Conservation (phyloP, 2,113 vertebrate genomes). For the Anolis sagrei region DNA sequence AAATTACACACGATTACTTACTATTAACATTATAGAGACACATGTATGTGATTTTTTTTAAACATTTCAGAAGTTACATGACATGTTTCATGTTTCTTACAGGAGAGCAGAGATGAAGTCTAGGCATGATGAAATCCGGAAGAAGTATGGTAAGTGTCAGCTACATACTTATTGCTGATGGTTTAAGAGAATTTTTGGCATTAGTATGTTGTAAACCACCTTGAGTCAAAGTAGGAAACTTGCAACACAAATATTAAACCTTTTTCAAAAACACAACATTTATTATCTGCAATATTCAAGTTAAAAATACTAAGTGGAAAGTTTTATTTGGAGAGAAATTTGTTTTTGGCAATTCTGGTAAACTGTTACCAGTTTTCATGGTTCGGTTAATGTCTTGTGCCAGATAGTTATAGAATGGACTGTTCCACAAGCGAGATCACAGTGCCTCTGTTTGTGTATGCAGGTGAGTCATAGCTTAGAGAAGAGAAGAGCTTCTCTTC, state of each 20-base stretch:
- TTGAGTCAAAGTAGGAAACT: background rate
- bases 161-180: accelerated
- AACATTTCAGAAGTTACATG: background rate
- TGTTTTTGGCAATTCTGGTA: no score
- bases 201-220: no score
- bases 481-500: no score
- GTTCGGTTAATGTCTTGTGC: background rate
- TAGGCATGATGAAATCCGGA: slow-evolving; percentile 93
- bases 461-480: no score
- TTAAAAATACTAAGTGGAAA: background rate
- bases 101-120: slow-evolving; percentile 92
- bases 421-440: no score
- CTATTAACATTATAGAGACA: background rate
- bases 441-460: no score
- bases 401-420: no score
- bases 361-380: no score
- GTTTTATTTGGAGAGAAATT: no score
- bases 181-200: no score
- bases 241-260: background rate
- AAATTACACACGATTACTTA: background rate
- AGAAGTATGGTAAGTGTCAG: slow-evolving; percentile 88
- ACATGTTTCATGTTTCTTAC: slow-evolving; percentile 48
- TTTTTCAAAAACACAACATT: background rate
- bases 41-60: slow-evolving; percentile 30
- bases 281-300: background rate